phyloP scores from a whole-genome alignment of 1,140 invertebrate species.

The Procambarus clarkii region DNA sequence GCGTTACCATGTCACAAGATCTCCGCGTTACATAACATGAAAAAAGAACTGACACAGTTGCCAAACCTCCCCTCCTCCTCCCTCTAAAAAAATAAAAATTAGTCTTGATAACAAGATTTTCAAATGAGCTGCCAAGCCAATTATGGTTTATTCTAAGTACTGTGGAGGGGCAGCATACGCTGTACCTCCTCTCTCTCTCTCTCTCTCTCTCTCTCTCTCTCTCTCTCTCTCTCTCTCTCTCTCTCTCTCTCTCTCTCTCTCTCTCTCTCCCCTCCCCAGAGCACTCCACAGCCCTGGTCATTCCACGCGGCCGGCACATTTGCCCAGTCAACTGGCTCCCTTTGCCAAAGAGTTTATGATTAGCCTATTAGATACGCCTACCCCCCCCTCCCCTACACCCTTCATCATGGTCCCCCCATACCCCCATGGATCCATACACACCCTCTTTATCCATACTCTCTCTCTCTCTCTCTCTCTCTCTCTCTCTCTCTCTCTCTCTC shows the following conservation, averaged over 20 bases:
- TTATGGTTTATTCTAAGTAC: too few relatives aligned
- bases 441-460: background rate
- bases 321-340: conserved; percentile 6
- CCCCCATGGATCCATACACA: background rate
- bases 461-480: background rate
- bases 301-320: background rate
- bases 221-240: background rate
- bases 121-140: too few relatives aligned
- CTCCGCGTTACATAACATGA: too few relatives aligned
- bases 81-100: too few relatives aligned
- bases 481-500: background rate
- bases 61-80: background rate
- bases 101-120: too few relatives aligned
- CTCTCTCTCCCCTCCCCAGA: background rate
- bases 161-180: too few relatives aligned
- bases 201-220: background rate
- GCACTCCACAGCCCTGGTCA: background rate
- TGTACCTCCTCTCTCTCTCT: background rate
- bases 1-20: too few relatives aligned
- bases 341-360: conserved; percentile 21
- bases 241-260: background rate
- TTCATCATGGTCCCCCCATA: background rate
- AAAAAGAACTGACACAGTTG: too few relatives aligned
- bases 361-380: conserved; percentile 19
- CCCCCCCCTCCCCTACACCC: background rate